phyloP scores from a whole-genome alignment of 53 echinoderm and acorn worm species.

The Temnopleurus reevesii region DNA sequence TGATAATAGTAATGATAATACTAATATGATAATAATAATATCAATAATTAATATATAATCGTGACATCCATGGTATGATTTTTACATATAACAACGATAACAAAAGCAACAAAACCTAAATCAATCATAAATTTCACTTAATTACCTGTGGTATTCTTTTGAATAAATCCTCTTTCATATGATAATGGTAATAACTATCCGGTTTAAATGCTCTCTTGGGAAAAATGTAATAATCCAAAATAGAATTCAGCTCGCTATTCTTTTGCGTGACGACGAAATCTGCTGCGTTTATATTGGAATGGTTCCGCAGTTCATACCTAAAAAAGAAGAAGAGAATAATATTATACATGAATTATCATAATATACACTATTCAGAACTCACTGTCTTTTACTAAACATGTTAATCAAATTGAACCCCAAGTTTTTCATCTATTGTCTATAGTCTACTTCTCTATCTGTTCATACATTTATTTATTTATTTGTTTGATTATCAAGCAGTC shows the following conservation, averaged over 20 bases:
- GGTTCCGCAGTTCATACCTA: conserved; percentile 22
- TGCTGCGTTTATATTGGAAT: conserved; percentile 14
- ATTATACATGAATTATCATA: no score
- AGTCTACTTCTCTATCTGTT: no score
- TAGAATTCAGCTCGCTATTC: not conserved
- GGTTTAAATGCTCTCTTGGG: not conserved
- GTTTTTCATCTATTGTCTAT: no score
- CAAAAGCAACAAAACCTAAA: no score
- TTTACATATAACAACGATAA: no score
- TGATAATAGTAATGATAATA: not conserved
- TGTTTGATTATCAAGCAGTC: no score
- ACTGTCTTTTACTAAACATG: no score
- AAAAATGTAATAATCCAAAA: conserved; percentile 39
- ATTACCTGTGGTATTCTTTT: not conserved
- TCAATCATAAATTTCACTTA: not conserved
- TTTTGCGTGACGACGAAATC: not conserved
- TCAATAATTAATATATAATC: no score
- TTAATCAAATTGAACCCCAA: no score
- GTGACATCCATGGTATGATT: no score
- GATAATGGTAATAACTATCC: conserved; percentile 18
- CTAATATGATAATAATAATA: not conserved
- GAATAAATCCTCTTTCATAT: conserved; percentile 2
- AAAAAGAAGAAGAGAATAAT: not conserved
- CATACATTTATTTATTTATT: no score
- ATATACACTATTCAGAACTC: no score